A percentile compares a stretch with the other conserved stretches of the same genome.
Evolutionary conservation across 2,113 vertebrate species (phyloP).

Genomic region (Tauraco erythrolophus): DNA sequence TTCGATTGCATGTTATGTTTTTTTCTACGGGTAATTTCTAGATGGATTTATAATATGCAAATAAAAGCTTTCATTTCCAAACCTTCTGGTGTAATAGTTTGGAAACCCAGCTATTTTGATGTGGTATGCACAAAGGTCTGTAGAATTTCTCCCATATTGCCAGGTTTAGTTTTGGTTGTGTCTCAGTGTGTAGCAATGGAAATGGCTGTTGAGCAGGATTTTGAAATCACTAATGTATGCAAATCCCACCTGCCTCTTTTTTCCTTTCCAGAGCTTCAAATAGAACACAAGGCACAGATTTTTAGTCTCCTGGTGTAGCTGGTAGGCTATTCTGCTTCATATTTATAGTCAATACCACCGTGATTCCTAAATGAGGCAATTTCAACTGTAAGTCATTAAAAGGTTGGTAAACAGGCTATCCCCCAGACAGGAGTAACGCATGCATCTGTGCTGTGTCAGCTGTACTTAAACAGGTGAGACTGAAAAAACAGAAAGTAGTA

Average conservation of each 20-base stretch:
- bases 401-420: not conserved
- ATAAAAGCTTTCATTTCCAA: not conserved
- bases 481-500: not conserved
- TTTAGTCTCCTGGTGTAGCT: not conserved
- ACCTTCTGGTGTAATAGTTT: not conserved
- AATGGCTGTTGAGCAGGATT: not conserved
- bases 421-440: not conserved
- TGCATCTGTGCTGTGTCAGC: conserved; percentile 8
- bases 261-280: not conserved
- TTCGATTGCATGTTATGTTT: not conserved
- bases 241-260: not conserved
- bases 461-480: conserved; percentile 48
- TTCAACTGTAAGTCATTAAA: not conserved
- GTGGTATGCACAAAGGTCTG: not conserved
- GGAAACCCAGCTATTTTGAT: not conserved
- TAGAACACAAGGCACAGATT: not conserved
- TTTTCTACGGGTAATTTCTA: not conserved
- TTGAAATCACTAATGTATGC: not conserved
- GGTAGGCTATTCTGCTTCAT: not conserved
- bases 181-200: not conserved
- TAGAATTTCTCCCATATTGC: not conserved
- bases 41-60: not conserved
- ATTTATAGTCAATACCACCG: not conserved
- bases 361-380: not conserved
- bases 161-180: not conserved